Conservation (phyloP, 2,113 vertebrate genomes). For the Limnothrissa miodon region DNA sequence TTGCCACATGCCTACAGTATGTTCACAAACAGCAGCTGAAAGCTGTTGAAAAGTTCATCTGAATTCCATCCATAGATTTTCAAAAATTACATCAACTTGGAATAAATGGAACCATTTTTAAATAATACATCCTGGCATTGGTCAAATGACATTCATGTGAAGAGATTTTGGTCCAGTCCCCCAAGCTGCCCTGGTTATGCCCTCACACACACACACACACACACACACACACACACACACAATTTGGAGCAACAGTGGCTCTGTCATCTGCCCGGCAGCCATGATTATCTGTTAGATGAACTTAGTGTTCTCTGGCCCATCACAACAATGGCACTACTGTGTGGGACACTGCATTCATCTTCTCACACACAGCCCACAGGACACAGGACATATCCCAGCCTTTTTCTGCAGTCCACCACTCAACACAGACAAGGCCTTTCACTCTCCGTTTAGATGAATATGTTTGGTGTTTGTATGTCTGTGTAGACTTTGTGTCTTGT, state of each 20-base stretch:
- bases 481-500: background rate
- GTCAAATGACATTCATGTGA: constrained; percentile 13
- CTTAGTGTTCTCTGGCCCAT: constrained; percentile 50
- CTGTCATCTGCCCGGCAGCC: constrained; percentile 62
- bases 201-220: background rate
- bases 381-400: background rate
- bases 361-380: constrained; percentile 35
- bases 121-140: background rate
- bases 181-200: constrained; percentile 7
- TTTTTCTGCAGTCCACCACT: background rate
- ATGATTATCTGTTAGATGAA: constrained; percentile 61
- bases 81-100: background rate
- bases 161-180: background rate
- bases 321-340: constrained; percentile 66
- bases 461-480: constrained; percentile 3
- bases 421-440: background rate
- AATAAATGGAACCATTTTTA: background rate
- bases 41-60: background rate
- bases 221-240: background rate
- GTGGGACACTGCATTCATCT: constrained; percentile 34
- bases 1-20: background rate
- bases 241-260: constrained; percentile 27
- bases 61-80: background rate
- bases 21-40: background rate
- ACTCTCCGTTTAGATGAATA: background rate